Conservation (phyloP, 2,888 invertebrate species). For the Andricus quercusramuli region DNA sequence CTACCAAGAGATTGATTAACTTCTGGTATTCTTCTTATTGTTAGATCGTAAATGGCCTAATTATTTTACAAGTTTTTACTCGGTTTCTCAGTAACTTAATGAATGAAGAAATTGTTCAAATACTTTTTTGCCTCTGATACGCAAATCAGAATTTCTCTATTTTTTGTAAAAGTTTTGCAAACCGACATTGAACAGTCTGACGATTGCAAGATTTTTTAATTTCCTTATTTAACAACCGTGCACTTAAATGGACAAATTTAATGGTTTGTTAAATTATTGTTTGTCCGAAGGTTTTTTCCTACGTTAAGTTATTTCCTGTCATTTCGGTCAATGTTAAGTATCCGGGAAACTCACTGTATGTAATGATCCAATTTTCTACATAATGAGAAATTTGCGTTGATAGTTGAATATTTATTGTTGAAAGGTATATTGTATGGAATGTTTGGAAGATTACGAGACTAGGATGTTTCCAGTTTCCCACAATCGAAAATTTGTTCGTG, state of each 20-base stretch:
- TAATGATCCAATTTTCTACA: conserved; percentile 5
- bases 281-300: background rate
- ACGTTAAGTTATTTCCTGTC: background rate
- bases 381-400: background rate
- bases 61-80: background rate
- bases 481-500: background rate
- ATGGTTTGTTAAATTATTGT: background rate
- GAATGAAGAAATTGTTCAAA: background rate
- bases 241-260: background rate
- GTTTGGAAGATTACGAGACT: background rate
- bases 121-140: background rate
- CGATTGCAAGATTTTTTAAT: background rate
- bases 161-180: too few species aligned
- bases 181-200: background rate
- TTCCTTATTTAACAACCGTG: background rate
- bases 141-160: too few species aligned
- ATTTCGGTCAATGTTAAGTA: conserved; percentile 1
- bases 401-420: background rate
- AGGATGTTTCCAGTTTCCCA: background rate
- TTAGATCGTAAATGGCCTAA: background rate
- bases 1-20: too few species aligned
- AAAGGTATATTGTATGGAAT: background rate
- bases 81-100: background rate
- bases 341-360: background rate
- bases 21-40: too few species aligned